Percentiles rank a stretch among this genome's conserved stretches.
phyloP scores from a whole-genome alignment of 2,113 vertebrate species.

The Megaceryle maxima region DNA sequence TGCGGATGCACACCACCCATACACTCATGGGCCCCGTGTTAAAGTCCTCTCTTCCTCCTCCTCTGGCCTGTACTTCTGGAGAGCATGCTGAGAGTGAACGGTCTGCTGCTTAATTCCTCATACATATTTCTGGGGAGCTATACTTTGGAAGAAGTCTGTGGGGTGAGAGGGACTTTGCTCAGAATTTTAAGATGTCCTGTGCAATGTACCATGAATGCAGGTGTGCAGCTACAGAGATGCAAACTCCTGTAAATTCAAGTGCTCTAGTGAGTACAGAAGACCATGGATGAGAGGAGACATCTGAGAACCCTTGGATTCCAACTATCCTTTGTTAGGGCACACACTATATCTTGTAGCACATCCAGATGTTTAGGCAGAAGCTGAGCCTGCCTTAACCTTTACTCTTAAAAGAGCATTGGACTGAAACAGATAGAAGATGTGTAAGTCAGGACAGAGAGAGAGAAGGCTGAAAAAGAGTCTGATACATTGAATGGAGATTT shows the following conservation, averaged over 20 bases:
- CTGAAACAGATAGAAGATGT: not conserved
- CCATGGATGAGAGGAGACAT: not conserved
- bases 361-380: not conserved
- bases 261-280: not conserved
- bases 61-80: not conserved
- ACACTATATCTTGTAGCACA: not conserved
- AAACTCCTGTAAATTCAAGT: not conserved
- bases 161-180: not conserved
- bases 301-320: not conserved
- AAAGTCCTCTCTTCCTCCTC: not conserved
- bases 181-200: not conserved
- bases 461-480: not conserved
- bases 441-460: not conserved
- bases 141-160: not conserved
- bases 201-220: not conserved
- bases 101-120: not conserved
- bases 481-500: not conserved
- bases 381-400: not conserved
- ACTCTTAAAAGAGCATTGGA: not conserved
- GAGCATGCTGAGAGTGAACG: fast-evolving
- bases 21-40: not conserved
- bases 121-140: not conserved
- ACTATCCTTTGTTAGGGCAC: not conserved
- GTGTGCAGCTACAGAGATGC: not conserved
- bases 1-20: not conserved